Percentiles rank a stretch among this genome's conserved stretches.
Evolutionary conservation across 2,113 vertebrate species (phyloP).

Genomic region (Daboia siamensis): DNA sequence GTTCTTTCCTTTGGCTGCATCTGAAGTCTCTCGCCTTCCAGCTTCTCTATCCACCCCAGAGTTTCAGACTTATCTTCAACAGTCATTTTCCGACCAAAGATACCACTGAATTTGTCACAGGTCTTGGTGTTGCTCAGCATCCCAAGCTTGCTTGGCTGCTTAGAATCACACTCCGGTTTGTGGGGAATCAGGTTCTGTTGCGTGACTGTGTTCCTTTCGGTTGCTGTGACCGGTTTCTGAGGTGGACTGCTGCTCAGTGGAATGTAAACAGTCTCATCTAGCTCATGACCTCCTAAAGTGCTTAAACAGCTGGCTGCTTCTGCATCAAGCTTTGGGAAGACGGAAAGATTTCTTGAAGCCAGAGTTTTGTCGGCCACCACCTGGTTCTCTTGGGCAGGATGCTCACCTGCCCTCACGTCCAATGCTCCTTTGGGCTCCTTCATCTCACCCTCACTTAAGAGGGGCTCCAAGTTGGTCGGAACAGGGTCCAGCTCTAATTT

Average conservation of each 20-base stretch:
- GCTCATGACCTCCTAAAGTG: slow-evolving; percentile 51
- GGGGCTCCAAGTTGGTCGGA: slow-evolving; percentile 39
- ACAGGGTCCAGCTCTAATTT: slow-evolving; percentile 66
- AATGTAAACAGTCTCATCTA: slow-evolving; percentile 72
- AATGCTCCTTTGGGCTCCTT: slow-evolving; percentile 16
- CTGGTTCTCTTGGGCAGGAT: neutral
- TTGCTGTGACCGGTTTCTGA: slow-evolving; percentile 37
- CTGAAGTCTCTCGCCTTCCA: slow-evolving; percentile 49
- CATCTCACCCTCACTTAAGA: slow-evolving; percentile 33
- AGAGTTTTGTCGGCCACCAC: neutral
- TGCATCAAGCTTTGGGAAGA: slow-evolving; percentile 35
- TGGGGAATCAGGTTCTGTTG: slow-evolving; percentile 25
- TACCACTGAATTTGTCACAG: slow-evolving; percentile 24
- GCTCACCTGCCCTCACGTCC: slow-evolving; percentile 44
- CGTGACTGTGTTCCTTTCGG: slow-evolving; percentile 26
- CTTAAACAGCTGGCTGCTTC: slow-evolving; percentile 55
- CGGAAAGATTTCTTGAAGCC: neutral
- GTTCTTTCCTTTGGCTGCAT: slow-evolving; percentile 51
- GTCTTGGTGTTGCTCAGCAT: neutral
- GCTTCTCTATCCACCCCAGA: slow-evolving; percentile 1
- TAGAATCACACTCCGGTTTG: neutral
- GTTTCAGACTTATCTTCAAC: slow-evolving; percentile 31
- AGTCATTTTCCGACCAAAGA: slow-evolving; percentile 24
- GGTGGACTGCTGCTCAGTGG: slow-evolving; percentile 67
- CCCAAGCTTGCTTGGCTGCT: slow-evolving; percentile 40